Percentiles rank a stretch among this genome's conserved stretches.
These are phyloP conservation scores for Physella acuta DNA, from an alignment of 1,140 invertebrate genomes.

Conservation along the genomic window DNA sequence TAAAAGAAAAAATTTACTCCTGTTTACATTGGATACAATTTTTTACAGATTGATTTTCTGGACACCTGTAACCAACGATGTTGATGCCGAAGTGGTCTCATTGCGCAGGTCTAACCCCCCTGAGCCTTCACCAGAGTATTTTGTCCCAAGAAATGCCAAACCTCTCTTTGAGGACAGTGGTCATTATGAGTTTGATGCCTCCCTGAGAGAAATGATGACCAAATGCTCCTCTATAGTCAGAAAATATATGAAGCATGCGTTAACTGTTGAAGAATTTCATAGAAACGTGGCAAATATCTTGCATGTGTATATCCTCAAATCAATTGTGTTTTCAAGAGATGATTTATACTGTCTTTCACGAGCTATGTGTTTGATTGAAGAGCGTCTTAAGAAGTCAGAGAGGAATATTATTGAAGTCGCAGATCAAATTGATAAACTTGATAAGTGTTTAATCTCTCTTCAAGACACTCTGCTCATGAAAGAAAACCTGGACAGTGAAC, in stretches of 20 bases:
- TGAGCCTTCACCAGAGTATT: background rate
- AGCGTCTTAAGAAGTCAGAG: constrained; percentile 6
- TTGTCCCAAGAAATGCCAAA: constrained; percentile 4
- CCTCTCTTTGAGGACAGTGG: constrained; percentile 14
- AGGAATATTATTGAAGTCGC: background rate
- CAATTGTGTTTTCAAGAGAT: background rate
- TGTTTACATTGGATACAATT: background rate
- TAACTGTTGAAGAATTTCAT: background rate
- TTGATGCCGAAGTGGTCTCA: background rate
- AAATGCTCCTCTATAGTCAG: background rate
- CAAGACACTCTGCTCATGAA: background rate
- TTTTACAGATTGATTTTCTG: constrained; percentile 17
- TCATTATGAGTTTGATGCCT: constrained; percentile 16
- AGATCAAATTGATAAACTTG: background rate
- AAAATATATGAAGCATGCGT: background rate
- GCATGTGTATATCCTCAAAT: constrained; percentile 20
- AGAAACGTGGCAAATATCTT: constrained; percentile 2
- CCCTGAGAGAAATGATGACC: constrained; percentile 20
- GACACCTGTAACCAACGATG: constrained; percentile 6
- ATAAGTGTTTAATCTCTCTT: constrained; percentile 3
- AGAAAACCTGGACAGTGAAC: constrained; percentile 20
- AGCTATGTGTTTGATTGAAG: constrained; percentile 10
- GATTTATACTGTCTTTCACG: constrained; percentile 6
- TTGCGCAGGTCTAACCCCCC: background rate
- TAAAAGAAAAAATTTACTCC: too few relatives aligned